Evolutionary conservation across 2,113 vertebrate genomes (phyloP), one percentile per base, ranked within the genome.

Genomic region (Petroica traversi): DNA sequence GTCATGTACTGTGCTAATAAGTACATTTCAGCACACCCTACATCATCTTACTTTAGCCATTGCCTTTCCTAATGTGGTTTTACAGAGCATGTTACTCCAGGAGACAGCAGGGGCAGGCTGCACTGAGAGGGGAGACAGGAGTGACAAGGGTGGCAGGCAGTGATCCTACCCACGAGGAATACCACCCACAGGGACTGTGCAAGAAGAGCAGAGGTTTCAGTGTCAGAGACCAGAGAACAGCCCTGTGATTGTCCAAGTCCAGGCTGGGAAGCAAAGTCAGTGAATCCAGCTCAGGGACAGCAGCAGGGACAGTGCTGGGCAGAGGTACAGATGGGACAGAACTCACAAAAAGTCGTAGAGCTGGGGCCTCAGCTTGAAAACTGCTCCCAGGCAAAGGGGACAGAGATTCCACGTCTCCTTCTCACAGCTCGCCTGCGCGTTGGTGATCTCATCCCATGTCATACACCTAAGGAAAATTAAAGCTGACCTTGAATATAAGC

Each of bases 181-280:
- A 24, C 6, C 1, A 0, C 17, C 14, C 63, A 40, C 29, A 69
- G 3, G 5, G 54, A 23, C 22, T 14, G 3, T 19, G 18, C 14
- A 66, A 48, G 36, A 57, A 68, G 9, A 48, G 38, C 45, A 33
- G 34, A 64, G 4, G 1, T 63, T 87, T 58, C 48, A 14, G 7
- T 43, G 40, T 4, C 22, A 72, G 36, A 1, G 2, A 26, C 4
- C n/a, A 67, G 38, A 36, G 40, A 63, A n/a, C 7, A 72, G 7
- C 23, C 29, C n/a, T 55, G 19, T 59, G 73, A 24, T 14, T 41
- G 36, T 57, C 40, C 6, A 1, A 80, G 40, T 54, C 7, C 23
- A 62, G 40, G 24, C 9, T 48, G 23, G n/a, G 63, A 64, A 76
- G 17, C 4, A 16, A 62, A 57, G 29, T 11, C 41, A 62, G 24